Evolutionary conservation across 2,888 invertebrate species (phyloP).

Genomic region (Spisula solida): DNA sequence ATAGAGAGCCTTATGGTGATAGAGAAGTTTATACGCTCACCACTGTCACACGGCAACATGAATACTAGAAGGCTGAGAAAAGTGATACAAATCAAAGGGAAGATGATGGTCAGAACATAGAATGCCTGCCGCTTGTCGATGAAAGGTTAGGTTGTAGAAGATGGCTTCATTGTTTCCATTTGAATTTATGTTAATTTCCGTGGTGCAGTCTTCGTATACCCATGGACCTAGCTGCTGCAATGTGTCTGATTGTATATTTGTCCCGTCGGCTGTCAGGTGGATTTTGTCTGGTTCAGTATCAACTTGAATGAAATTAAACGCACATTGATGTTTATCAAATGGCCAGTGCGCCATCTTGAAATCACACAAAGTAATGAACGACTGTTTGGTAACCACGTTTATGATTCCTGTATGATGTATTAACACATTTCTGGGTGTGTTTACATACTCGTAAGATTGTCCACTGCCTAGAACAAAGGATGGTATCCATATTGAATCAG

Average conservation of each 20-base stretch:
- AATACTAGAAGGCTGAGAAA: conserved; percentile 4
- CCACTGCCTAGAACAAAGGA: conserved; percentile 5
- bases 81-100: neutral
- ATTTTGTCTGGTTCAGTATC: neutral
- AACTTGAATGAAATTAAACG: neutral
- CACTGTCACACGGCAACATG: conserved; percentile 14
- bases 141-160: neutral
- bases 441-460: neutral
- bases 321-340: conserved; percentile 12
- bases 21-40: neutral
- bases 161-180: neutral
- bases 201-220: conserved; percentile 18
- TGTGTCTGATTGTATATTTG: neutral
- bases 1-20: conserved; percentile 23
- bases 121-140: neutral
- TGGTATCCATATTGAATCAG: conserved; percentile 9
- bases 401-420: neutral
- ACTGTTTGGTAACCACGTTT: too few species aligned
- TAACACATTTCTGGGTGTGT: neutral
- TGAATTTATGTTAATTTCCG: neutral
- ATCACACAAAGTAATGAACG: neutral
- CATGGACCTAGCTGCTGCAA: conserved; percentile 8
- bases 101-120: neutral
- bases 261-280: neutral
- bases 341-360: conserved; percentile 27